Evolutionary conservation across 2,797 vertebrate species (phyloP), one percentile per base, ranked within the genome.

Genomic region (Apogon talboti): DNA sequence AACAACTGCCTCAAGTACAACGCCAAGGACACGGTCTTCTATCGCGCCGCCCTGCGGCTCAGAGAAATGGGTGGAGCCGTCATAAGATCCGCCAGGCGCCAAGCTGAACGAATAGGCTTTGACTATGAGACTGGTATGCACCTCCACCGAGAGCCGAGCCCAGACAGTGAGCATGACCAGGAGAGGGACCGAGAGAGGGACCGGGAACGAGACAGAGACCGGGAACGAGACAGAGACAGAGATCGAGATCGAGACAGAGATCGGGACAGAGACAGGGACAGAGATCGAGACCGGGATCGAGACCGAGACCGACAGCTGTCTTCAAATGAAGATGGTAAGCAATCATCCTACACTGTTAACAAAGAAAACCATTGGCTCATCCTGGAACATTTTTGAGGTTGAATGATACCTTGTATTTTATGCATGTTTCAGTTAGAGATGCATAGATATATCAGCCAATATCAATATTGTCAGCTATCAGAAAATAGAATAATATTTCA

Each of bases 1-100:
- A 98, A 95, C 94, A 99, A 99, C 91, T 99, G 97, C 87, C 95
- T 99, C 85, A 99, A 99, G 85, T 99, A 99, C 91, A 99, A 99
- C 1, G 96, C 97, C 91, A 99, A 99, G 95, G 98, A 99, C 91
- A 99, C 98, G 0, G 96, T 99, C 66, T 99, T 99, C 85, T 99
- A 99, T 84, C 95, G 97, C 2, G 96, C 98, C 1, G 98, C 98
- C 2, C 89, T 97, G 73, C 94, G 96, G 37, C 94, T 99, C 75
- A 91, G 97, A 46, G 98, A 99, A 83, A 95, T 97, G 78, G 98
- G 98, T 18, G 94, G 93, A 0, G 89, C 90, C 0, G 95, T 99
- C 50, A 93, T 99, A 9, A 91, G 96, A 50, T 95, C 96, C 9
- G 96, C 98, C 33, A 94, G 97, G 51, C 95, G 96, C 9, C 98